Evolutionary conservation across 2,888 invertebrate genomes (phyloP).

Genomic region (Panopea generosa): DNA sequence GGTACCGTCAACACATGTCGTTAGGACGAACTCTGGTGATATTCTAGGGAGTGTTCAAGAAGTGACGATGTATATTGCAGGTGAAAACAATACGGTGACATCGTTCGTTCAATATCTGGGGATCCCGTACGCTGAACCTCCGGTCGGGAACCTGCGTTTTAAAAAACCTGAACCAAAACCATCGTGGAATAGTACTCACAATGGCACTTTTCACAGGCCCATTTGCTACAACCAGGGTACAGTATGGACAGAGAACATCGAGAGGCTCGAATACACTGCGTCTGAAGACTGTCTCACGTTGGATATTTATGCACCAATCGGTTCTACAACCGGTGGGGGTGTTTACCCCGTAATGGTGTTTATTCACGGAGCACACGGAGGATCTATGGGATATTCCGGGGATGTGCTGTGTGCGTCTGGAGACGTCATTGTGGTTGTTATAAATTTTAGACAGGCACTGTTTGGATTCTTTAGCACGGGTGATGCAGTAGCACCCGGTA

Average conservation of each 20-base stretch:
- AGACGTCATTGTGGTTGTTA: constrained; percentile 86
- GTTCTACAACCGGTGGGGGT: constrained; percentile 5
- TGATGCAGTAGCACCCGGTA: constrained; percentile 86
- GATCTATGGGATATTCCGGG: constrained; percentile 82
- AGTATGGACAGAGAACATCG: neutral
- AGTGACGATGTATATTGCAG: constrained; percentile 3
- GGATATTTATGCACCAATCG: constrained; percentile 43
- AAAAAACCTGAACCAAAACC: constrained; percentile 39
- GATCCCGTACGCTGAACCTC: constrained; percentile 56
- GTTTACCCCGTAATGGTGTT: constrained; percentile 86
- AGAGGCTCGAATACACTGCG: constrained; percentile 1
- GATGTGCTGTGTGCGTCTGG: constrained; percentile 72
- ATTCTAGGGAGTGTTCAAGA: constrained; percentile 27
- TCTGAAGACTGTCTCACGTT: constrained; percentile 55
- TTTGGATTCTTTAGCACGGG: constrained; percentile 86
- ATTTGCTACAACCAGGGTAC: constrained; percentile 31
- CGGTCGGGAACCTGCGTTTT: constrained; percentile 38
- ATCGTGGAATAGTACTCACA: constrained; percentile 32
- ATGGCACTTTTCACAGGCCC: constrained; percentile 40
- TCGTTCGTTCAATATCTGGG: constrained; percentile 48
- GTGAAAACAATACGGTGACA: constrained; percentile 2
- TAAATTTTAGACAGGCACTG: constrained; percentile 86
- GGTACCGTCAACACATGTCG: neutral
- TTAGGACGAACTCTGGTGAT: constrained; percentile 20
- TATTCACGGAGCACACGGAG: constrained; percentile 85